phyloP scores from a whole-genome alignment of 2,797 vertebrate genomes.

The Aulostomus chinensis region DNA sequence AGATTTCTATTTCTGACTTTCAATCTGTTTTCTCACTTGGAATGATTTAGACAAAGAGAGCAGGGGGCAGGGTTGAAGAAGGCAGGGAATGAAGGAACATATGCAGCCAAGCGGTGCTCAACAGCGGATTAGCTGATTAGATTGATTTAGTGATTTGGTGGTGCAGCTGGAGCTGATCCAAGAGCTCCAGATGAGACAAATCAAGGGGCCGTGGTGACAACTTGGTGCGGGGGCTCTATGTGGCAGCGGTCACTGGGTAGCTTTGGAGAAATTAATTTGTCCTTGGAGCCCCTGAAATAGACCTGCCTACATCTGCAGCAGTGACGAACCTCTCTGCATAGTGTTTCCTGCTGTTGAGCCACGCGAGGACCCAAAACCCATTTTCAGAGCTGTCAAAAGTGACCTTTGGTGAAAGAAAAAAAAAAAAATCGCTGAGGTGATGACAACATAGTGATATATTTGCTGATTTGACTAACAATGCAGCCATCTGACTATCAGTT shows the following conservation, averaged over 20 bases:
- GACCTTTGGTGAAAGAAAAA: constrained; percentile 17
- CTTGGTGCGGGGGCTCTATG: constrained; percentile 33
- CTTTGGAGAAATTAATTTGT: constrained; percentile 65
- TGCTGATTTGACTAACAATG: constrained; percentile 3
- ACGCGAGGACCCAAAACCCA: constrained; percentile 28
- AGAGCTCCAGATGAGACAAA: constrained; percentile 66
- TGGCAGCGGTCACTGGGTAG: constrained; percentile 20
- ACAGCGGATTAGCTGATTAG: constrained; percentile 68
- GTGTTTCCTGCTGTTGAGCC: constrained; percentile 36
- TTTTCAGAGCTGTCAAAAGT: constrained; percentile 20
- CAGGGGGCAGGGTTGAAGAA: constrained; percentile 8
- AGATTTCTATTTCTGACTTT: constrained; percentile 37
- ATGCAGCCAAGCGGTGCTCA: constrained; percentile 51
- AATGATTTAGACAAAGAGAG: constrained; percentile 36
- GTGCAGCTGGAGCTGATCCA: constrained; percentile 65
- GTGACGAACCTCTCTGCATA: constrained; percentile 29
- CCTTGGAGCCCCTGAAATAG: constrained; percentile 60
- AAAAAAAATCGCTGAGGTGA: not conserved
- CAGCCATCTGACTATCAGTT: constrained; percentile 17
- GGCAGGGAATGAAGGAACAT: constrained; percentile 14
- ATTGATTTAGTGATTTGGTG: constrained; percentile 71
- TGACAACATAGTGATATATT: not conserved
- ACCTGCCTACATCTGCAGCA: constrained; percentile 39
- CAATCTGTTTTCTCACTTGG: constrained; percentile 10
- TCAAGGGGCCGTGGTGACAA: constrained; percentile 61